Conservation (phyloP, 2,888 invertebrate species). For the Cancer borealis region DNA sequence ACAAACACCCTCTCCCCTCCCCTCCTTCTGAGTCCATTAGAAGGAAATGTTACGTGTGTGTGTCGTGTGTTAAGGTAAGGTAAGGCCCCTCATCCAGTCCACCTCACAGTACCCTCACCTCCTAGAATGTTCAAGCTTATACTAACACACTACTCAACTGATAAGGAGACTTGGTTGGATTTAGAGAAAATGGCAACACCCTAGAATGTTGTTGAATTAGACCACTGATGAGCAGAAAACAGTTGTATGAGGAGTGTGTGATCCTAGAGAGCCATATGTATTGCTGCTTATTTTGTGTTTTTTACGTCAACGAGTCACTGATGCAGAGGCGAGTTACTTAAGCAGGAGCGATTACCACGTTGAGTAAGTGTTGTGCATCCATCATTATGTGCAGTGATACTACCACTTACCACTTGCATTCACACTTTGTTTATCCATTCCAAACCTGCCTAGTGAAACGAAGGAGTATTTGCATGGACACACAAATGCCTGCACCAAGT, state of each 20-base stretch:
- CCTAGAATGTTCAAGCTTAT: not conserved
- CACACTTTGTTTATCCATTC: not conserved
- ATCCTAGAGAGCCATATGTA: not conserved
- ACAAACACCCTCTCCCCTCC: constrained; percentile 4
- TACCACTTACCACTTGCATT: not conserved
- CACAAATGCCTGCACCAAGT: constrained; percentile 18
- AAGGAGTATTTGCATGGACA: constrained; percentile 35
- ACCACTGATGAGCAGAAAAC: constrained; percentile 29
- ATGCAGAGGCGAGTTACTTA: not conserved
- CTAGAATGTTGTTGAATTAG: constrained; percentile 11
- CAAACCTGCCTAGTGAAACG: constrained; percentile 5
- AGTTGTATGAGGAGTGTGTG: constrained; percentile 33
- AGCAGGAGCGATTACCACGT: not conserved
- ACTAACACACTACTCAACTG: not conserved
- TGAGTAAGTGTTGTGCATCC: constrained; percentile 35
- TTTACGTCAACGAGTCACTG: not conserved
- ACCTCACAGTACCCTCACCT: not conserved
- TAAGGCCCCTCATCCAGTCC: constrained; percentile 1
- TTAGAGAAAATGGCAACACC: constrained; percentile 58
- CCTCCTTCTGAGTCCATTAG: not conserved
- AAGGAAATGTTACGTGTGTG: not conserved
- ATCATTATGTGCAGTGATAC: not conserved
- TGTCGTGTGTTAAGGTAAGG: constrained; percentile 14
- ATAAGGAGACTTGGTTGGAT: not conserved
- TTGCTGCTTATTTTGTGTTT: not conserved